phyloP scores from a whole-genome alignment of 2,888 invertebrate genomes.

The Melinaea marsaeus region DNA sequence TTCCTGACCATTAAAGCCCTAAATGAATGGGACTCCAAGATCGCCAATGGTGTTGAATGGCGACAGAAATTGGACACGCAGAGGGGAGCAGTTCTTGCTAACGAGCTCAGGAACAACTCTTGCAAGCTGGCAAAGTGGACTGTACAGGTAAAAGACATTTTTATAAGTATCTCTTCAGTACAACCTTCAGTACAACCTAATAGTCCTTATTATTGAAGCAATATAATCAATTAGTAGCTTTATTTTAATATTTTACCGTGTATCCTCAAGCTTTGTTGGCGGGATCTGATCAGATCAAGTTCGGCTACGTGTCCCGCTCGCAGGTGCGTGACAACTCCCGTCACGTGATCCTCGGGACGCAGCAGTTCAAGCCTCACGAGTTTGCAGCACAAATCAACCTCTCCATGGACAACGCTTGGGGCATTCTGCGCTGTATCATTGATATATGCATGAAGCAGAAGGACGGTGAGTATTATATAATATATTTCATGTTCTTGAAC shows the following conservation, averaged over 20 bases:
- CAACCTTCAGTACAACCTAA: neutral
- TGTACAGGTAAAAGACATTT: slow-evolving; percentile 82
- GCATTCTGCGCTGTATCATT: slow-evolving; percentile 96
- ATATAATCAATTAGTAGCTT: slow-evolving; percentile 10
- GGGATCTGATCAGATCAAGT: slow-evolving; percentile 98
- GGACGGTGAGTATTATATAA: slow-evolving; percentile 81
- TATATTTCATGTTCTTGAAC: slow-evolving; percentile 68
- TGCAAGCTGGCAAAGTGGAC: slow-evolving; percentile 99
- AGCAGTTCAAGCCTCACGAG: slow-evolving; percentile 98
- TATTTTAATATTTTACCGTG: neutral
- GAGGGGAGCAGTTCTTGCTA: slow-evolving; percentile 98
- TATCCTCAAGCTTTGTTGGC: slow-evolving; percentile 87
- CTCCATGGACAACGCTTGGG: slow-evolving; percentile 99
- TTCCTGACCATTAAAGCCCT: slow-evolving; percentile 97
- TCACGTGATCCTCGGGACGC: slow-evolving; percentile 97
- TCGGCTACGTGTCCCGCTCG: slow-evolving; percentile 98
- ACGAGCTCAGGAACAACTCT: slow-evolving; percentile 99
- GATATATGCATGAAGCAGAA: slow-evolving; percentile 98
- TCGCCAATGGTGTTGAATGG: slow-evolving; percentile 98
- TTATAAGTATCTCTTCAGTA: neutral
- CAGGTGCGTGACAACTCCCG: slow-evolving; percentile 96
- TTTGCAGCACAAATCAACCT: slow-evolving; percentile 99
- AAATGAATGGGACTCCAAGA: slow-evolving; percentile 99
- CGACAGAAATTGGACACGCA: slow-evolving; percentile 98
- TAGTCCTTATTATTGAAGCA: too few relatives aligned